These are phyloP conservation scores for Ichneumon xanthorius DNA, from an alignment of 2,888 invertebrate genomes.

Conservation along the genomic window DNA sequence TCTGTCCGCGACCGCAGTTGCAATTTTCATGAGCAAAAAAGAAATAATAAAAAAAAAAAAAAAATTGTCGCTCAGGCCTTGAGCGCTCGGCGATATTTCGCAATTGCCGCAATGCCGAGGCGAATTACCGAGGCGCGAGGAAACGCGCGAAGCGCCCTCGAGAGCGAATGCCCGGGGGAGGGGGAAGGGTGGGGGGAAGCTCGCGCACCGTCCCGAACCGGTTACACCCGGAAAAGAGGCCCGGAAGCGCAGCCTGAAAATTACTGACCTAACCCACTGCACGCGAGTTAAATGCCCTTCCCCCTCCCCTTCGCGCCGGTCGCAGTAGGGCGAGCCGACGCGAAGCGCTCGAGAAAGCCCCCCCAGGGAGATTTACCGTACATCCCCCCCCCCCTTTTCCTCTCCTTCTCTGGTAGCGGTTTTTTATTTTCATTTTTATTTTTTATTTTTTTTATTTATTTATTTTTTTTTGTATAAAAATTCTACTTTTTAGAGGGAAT, in stretches of 20 bases:
- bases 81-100: slow-evolving; percentile 30
- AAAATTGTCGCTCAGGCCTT: slow-evolving; percentile 8
- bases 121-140: slow-evolving; percentile 61
- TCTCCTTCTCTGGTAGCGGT: neutral
- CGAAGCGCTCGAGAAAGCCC: slow-evolving; percentile 45
- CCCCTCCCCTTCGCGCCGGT: neutral
- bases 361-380: slow-evolving; percentile 51
- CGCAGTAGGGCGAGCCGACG: neutral
- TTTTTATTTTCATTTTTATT: neutral
- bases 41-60: neutral
- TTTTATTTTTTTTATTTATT: no score
- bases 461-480: neutral
- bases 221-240: slow-evolving; percentile 8
- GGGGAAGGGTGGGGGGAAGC: neutral
- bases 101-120: slow-evolving; percentile 62
- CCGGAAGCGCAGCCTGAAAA: slow-evolving; percentile 52
- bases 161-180: slow-evolving; percentile 1
- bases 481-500: no score
- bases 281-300: slow-evolving; percentile 59
- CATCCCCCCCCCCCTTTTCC: neutral
- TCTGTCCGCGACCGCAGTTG: neutral
- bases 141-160: slow-evolving; percentile 30
- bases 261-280: slow-evolving; percentile 59
- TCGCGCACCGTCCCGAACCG: slow-evolving; percentile 2
- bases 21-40: slow-evolving; percentile 3